These are phyloP conservation scores for Trissolcus brochymenae DNA, from an alignment of 2,888 invertebrate genomes.

Conservation along the genomic window DNA sequence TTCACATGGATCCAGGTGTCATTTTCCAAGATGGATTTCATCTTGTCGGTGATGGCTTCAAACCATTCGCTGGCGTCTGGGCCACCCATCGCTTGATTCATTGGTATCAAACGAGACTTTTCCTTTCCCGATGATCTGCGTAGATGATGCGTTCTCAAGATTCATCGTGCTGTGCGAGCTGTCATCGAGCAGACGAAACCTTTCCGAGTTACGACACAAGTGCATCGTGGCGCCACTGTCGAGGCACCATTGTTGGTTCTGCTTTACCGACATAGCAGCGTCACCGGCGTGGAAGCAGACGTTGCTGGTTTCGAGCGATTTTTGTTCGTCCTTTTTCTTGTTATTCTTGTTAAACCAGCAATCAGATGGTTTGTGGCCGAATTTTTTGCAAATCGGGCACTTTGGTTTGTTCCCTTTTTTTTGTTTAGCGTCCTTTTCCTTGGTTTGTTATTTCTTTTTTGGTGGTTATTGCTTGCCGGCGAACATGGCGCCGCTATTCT, in stretches of 20 bases:
- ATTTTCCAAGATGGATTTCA: neutral
- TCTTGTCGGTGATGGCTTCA: too few relatives aligned
- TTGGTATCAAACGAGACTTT: too few relatives aligned
- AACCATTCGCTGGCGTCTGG: too few relatives aligned
- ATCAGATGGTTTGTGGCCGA: conserved; percentile 7
- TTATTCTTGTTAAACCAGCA: neutral
- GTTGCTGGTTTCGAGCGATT: conserved; percentile 7
- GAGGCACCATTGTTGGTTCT: conserved; percentile 4
- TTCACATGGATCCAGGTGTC: neutral
- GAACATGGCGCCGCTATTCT: too few relatives aligned
- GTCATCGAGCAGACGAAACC: conserved; percentile 1
- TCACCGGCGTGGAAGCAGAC: conserved; percentile 10
- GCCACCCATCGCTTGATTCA: too few relatives aligned
- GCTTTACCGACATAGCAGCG: neutral
- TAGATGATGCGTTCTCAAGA: conserved; percentile 4
- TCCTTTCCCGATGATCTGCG: conserved; percentile 7
- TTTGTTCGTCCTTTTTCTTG: neutral
- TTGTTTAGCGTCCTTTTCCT: conserved; percentile 6
- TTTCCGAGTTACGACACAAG: conserved; percentile 3
- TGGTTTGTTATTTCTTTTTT: neutral
- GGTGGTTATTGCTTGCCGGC: too few relatives aligned
- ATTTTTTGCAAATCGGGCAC: conserved; percentile 7
- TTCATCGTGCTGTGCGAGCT: neutral
- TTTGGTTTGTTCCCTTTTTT: neutral
- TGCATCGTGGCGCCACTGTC: conserved; percentile 16